Evolutionary conservation across 2,113 vertebrate species (phyloP).

Genomic region (Callipepla squamata): DNA sequence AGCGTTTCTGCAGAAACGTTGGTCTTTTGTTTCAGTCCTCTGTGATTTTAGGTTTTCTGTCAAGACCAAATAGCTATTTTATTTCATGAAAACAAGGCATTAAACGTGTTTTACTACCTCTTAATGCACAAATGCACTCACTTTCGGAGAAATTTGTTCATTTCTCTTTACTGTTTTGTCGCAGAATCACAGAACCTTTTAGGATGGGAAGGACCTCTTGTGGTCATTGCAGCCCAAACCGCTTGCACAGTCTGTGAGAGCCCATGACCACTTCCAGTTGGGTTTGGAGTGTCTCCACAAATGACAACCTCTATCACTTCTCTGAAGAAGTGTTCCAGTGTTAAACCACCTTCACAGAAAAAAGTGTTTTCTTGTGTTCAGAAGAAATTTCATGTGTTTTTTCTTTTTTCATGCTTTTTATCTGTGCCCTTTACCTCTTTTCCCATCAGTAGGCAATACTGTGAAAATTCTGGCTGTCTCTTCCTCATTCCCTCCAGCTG

Average conservation of each 20-base stretch:
- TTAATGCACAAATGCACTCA: background rate
- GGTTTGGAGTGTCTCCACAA: background rate
- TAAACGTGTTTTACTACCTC: background rate
- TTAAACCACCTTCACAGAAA: background rate
- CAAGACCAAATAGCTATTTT: background rate
- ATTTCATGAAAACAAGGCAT: background rate
- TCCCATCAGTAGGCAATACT: background rate
- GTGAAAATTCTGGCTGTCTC: background rate
- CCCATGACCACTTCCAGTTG: background rate
- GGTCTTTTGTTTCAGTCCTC: constrained; percentile 1
- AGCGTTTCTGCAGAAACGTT: constrained; percentile 28
- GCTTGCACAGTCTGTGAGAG: background rate
- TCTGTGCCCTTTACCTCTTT: background rate
- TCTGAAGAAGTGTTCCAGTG: background rate
- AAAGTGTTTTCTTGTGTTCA: background rate
- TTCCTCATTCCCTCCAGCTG: background rate
- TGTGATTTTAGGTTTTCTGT: background rate
- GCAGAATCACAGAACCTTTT: background rate
- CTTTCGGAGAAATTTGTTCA: background rate
- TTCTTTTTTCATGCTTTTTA: background rate
- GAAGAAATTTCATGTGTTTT: background rate
- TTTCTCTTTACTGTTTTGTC: background rate
- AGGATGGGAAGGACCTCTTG: background rate
- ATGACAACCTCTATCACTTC: background rate
- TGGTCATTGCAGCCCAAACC: background rate